Evolutionary conservation across 2,888 invertebrate genomes (phyloP), one percentile per base, ranked within the genome.

Genomic region (Habrosyne pyritoides): DNA sequence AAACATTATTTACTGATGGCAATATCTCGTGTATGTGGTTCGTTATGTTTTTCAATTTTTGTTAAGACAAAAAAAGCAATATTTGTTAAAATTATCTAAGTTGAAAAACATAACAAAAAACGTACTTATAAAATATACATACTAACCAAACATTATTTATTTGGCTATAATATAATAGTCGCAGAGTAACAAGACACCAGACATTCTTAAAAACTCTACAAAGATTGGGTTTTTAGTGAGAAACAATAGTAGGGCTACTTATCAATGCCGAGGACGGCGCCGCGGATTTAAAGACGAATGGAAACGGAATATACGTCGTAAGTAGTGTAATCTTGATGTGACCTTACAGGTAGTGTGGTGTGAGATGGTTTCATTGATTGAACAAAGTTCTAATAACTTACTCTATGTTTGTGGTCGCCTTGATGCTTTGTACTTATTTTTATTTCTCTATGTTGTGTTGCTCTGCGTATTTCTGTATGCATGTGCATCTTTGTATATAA

Each of bases 201-300:
- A 80, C 69, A 66, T 74, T 72, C 60, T 79, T 82, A 78, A 75
- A 64, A 86, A 76, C 77, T 87, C 86, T 69, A 76, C 88, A 86
- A 91, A 91, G 84, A 87, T 91, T 84, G 91, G 91, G 83, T 90
- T 84, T 84, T 68, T 87, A 81, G 68, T 85, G 77, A 77, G 70
- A 80, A 67, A 72, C 63, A 72, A 74, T 75, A 79, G 71, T 75
- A 78, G 67, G 67, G 63, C 64, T 69, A 74, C 70, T 75, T 84
- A 77, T 77, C 61, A 65, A 75, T 92, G 92, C 83, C 50, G 70
- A 55, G 89, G 82, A 77, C 74, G 61, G 53, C 74, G 61, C 52
- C 81, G 76, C 69, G 85, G 83, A 81, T 69, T 71, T 33, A 10
- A 66, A 63, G 71, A 21, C 46, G 58, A 67, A 63, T 49, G 51